A percentile compares a stretch with the other conserved stretches of the same genome.
Evolutionary conservation across 2,113 vertebrate species (phyloP).

Genomic region (Vidua chalybeata): DNA sequence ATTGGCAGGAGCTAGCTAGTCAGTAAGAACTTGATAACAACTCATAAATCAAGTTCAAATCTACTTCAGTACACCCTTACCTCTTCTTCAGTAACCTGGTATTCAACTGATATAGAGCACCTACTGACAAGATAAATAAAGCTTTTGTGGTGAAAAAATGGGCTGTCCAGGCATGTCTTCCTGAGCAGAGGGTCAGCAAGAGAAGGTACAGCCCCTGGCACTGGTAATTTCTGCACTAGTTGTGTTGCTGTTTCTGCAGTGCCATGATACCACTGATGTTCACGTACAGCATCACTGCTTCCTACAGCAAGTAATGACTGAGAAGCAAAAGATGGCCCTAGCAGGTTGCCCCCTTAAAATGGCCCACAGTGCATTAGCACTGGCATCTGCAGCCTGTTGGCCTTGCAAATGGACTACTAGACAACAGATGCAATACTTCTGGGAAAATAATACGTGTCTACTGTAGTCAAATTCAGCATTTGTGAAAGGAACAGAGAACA

Average conservation of each 20-base stretch:
- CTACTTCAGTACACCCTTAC: neutral
- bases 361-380: neutral
- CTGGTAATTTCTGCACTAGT: neutral
- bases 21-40: neutral
- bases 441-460: neutral
- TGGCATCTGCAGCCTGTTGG: neutral
- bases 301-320: neutral
- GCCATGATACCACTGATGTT: rapidly evolving
- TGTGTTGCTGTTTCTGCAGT: neutral
- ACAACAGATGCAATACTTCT: neutral
- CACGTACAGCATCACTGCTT: neutral
- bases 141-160: neutral
- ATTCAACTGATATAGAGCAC: neutral
- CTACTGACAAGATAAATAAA: neutral
- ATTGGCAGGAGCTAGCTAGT: neutral
- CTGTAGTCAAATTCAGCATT: neutral
- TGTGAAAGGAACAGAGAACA: neutral
- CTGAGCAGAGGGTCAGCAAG: neutral
- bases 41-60: neutral
- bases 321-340: neutral
- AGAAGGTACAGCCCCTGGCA: neutral
- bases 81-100: neutral
- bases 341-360: neutral
- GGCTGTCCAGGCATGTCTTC: neutral
- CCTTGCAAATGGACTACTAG: neutral